A percentile compares a stretch with the other conserved stretches of the same genome.
These are phyloP conservation scores for Hystrix cristata DNA, from an alignment of 2,113 vertebrate species.

Conservation along the genomic window DNA sequence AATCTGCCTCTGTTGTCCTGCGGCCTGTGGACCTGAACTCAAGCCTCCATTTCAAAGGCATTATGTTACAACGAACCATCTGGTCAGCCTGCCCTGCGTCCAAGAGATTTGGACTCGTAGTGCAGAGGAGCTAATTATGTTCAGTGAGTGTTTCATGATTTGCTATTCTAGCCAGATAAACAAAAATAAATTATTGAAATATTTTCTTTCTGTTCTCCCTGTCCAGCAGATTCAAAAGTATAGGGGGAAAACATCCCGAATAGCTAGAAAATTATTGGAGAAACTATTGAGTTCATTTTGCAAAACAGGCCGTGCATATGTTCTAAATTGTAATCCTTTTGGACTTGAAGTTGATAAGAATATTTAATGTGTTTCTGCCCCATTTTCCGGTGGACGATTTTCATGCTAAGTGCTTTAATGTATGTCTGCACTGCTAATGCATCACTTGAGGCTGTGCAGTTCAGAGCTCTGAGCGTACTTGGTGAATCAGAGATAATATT, in stretches of 20 bases:
- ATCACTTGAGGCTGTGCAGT: conserved; percentile 66
- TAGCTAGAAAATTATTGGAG: conserved; percentile 72
- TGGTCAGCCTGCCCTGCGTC: conserved; percentile 80
- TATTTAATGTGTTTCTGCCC: conserved; percentile 61
- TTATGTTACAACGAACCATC: conserved; percentile 82
- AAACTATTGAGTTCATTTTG: conserved; percentile 58
- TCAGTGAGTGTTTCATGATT: conserved; percentile 81
- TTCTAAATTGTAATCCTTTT: conserved; percentile 76
- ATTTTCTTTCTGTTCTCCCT: conserved; percentile 80
- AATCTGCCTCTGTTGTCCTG: conserved; percentile 21
- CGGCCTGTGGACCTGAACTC: conserved; percentile 83
- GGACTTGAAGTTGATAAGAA: conserved; percentile 68
- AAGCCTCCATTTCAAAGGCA: conserved; percentile 77
- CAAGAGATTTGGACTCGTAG: conserved; percentile 78
- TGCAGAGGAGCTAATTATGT: conserved; percentile 84
- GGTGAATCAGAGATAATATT: conserved; percentile 72
- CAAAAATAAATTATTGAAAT: conserved; percentile 86
- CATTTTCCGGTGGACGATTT: conserved; percentile 65
- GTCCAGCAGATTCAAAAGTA: conserved; percentile 67
- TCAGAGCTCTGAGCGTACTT: conserved; percentile 61
- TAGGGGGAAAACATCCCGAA: conserved; percentile 23
- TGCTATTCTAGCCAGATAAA: conserved; percentile 86
- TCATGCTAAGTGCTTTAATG: conserved; percentile 64
- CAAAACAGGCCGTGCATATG: conserved; percentile 66
- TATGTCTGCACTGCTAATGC: background rate